A percentile compares a stretch with the other conserved stretches of the same genome.
These are phyloP conservation scores for Aplochiton taeniatus DNA, from an alignment of 2,797 vertebrate genomes.

Conservation along the genomic window DNA sequence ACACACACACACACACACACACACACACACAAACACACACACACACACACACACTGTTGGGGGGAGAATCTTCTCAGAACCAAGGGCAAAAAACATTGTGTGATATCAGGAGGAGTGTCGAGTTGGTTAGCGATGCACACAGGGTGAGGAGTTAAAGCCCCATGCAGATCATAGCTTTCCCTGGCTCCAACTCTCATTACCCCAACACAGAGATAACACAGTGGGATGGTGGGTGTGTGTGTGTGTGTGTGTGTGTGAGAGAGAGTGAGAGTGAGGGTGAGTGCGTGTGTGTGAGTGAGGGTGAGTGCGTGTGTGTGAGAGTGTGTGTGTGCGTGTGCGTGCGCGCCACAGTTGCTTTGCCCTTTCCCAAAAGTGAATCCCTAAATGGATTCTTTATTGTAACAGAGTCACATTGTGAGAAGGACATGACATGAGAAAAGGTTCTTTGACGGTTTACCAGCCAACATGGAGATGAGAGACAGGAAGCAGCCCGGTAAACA, in stretches of 20 bases:
- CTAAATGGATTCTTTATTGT: too few species aligned
- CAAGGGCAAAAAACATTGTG: conserved; percentile 66
- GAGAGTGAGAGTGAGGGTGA: background rate
- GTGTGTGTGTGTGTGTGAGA: conserved; percentile 34
- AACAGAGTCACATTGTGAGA: too few species aligned
- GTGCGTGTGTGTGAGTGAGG: conserved; percentile 4
- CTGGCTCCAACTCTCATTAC: conserved; percentile 68
- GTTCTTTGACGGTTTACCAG: too few species aligned
- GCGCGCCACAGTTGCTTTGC: too few species aligned
- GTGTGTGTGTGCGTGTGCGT: too few species aligned
- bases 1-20: conserved; percentile 29
- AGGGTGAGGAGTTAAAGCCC: conserved; percentile 77
- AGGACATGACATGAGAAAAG: too few species aligned
- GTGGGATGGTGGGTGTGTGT: conserved; percentile 26
- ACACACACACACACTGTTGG: conserved; percentile 51
- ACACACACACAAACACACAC: conserved; percentile 28
- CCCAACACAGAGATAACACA: conserved; percentile 57
- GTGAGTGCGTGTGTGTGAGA: conserved; percentile 18
- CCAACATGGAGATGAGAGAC: too few species aligned
- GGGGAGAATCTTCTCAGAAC: conserved; percentile 59
- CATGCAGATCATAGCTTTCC: conserved; percentile 72
- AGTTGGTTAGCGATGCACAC: conserved; percentile 65
- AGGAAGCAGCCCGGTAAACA: too few species aligned
- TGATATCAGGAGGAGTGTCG: conserved; percentile 84
- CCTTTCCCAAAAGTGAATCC: too few species aligned